Conservation (phyloP, 2,797 vertebrate species). For the Gymnocypris eckloni region DNA sequence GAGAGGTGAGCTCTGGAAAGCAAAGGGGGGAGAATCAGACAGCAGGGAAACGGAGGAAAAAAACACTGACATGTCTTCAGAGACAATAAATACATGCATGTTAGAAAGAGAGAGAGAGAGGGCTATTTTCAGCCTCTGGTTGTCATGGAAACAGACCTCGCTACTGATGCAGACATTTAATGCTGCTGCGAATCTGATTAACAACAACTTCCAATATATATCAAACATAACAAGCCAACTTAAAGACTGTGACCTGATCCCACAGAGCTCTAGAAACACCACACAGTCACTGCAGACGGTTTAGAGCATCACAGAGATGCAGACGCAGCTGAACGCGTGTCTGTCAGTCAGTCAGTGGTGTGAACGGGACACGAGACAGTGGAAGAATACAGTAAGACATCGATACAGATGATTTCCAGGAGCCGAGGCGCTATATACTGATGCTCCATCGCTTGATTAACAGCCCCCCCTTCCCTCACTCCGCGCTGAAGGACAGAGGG, state of each 20-base stretch:
- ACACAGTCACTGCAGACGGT: too few relatives aligned
- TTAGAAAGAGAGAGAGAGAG: slow-evolving; percentile 34
- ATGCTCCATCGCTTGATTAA: slow-evolving; percentile 49
- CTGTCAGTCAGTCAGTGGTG: not conserved
- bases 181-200: slow-evolving; percentile 68
- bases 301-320: not conserved
- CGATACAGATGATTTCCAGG: slow-evolving; percentile 21
- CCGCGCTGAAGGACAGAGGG: slow-evolving; percentile 81
- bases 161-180: slow-evolving; percentile 83
- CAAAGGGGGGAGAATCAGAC: slow-evolving; percentile 42
- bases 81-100: slow-evolving; percentile 57
- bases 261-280: not conserved
- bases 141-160: slow-evolving; percentile 86
- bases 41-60: slow-evolving; percentile 23
- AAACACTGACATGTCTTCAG: slow-evolving; percentile 49
- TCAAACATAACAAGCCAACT: not conserved
- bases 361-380: not conserved
- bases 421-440: slow-evolving; percentile 15
- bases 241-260: not conserved
- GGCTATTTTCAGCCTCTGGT: slow-evolving; percentile 82
- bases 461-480: slow-evolving; percentile 24
- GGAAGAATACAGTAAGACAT: slow-evolving; percentile 22
- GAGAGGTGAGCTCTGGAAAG: slow-evolving; percentile 42
- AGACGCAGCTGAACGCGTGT: not conserved
- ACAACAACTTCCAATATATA: slow-evolving; percentile 19